Evolutionary conservation across 1,140 invertebrate genomes (phyloP), one percentile per base, ranked within the genome.

Genomic region (Brachionus asplanchnoidis): DNA sequence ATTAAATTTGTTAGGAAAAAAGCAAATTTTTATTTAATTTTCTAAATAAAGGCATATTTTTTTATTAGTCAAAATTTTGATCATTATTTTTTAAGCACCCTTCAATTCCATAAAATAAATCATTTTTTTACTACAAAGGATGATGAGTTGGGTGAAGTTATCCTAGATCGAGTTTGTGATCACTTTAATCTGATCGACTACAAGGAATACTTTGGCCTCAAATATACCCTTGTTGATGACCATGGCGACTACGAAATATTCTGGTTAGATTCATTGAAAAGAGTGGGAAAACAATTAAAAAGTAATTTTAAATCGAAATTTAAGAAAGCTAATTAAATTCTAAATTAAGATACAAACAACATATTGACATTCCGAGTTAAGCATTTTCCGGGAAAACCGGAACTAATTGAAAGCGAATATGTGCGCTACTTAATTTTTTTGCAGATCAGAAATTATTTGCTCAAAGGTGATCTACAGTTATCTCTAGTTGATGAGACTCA

Each of bases 181-280:
- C 79, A 82, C 23, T 82, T 42, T 82, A 68, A 28, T 44, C 12
- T 82, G 11, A 60, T 20, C 0, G 79, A 82, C 20, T 82, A 82
- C 53, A 82, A 82, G 53, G 79, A 82, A 68, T 82, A 82, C 40
- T 82, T 82, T 65, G 79, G 79, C 9, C 53, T 82, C 4, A 82
- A 82, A 44, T 82, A 36, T 26, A 82, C 79, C 11, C 32, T 82
- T 26, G 79, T 68, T 14, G 79, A 82, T 17, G 26, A 46, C 12
- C 42, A 82, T 20, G 79, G 79, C 23, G 79, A 82, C 26, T 82
- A 82, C 20, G 79, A 82, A 82, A 82, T 82, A 82, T 82, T 82
- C 20, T 82, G 79, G 79, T 26, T 82, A 44, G 79, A 82, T 65
- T 53, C 79, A 14, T 44, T 82, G 12, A 82, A 82, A 82, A 32